These are phyloP conservation scores for fruit fly (Drosophila melanogaster) DNA, from an alignment of 1,140 invertebrate genomes.

Conservation along the genomic window Release_6_plus_ISO1_MT NC_004354.4:17888001-17888500, in stretches of 20 bases:
- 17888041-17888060: no score
- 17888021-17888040: no score
- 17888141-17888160: neutral
- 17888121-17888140: neutral
- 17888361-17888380: neutral
- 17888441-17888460: neutral
- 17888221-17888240: neutral
- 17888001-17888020: no score
- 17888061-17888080: no score
- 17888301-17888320: neutral
- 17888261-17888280: neutral
- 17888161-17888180: neutral
- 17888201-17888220: neutral
- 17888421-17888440: neutral
- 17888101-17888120: neutral
- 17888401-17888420: neutral
- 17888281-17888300: neutral
- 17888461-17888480: neutral
- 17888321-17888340: neutral
- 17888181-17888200: neutral
- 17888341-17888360: neutral
- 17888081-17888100: neutral
- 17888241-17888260: neutral
- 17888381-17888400: neutral
- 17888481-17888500: neutral